Conservation (phyloP, 2,888 invertebrate species). For the Ichneumoninae sp. region DNA sequence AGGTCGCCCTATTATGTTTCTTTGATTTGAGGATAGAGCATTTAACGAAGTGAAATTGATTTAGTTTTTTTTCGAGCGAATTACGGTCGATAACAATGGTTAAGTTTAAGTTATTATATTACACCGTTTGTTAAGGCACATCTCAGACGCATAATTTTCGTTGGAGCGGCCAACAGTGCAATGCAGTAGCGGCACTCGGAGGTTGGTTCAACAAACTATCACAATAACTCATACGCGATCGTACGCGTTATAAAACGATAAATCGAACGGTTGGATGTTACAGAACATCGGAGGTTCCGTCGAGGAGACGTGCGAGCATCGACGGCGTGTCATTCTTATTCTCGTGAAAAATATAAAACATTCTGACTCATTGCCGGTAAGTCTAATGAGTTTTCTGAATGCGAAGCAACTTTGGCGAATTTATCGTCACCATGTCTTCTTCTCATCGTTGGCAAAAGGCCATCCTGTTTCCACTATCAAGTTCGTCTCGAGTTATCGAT, state of each 20-base stretch:
- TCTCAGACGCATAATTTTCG: neutral
- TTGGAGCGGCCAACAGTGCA: neutral
- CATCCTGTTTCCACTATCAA: neutral
- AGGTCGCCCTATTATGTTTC: too few species aligned
- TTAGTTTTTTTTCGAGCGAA: too few species aligned
- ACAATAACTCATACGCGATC: slow-evolving; percentile 12
- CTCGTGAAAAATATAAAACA: neutral
- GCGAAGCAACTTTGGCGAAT: slow-evolving; percentile 42
- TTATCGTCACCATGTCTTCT: slow-evolving; percentile 22
- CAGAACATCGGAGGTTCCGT: neutral
- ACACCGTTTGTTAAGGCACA: too few species aligned
- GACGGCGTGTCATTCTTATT: slow-evolving; percentile 34
- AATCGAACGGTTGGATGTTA: neutral
- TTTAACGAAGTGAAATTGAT: too few species aligned
- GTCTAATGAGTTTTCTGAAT: slow-evolving; percentile 52
- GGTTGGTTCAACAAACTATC: neutral
- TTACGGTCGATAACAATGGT: too few species aligned
- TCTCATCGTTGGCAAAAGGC: slow-evolving; percentile 46
- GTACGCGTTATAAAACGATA: neutral
- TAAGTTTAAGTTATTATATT: too few species aligned
- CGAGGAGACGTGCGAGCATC: slow-evolving; percentile 2
- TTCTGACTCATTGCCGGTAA: slow-evolving; percentile 41
- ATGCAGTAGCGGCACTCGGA: slow-evolving; percentile 32
- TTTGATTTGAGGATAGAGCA: too few species aligned
- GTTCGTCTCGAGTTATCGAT: slow-evolving; percentile 5